Evolutionary conservation across 2,888 invertebrate genomes (phyloP).

Genomic region (Oeneis ivallda): DNA sequence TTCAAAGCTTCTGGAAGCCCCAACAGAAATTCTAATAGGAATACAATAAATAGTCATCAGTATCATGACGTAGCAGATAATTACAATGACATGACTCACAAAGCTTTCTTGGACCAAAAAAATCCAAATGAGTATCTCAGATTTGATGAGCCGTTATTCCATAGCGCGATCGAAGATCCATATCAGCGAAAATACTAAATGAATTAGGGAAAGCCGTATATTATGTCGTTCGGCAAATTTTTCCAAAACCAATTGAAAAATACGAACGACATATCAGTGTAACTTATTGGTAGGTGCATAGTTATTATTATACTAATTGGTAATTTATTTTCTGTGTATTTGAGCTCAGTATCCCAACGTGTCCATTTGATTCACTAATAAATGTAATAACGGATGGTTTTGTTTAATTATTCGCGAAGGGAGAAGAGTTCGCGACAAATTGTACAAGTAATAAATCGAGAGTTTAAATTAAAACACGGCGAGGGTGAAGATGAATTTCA

Average conservation of each 20-base stretch:
- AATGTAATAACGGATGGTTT: slow-evolving; percentile 67
- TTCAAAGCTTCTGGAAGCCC: slow-evolving; percentile 39
- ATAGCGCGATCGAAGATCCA: slow-evolving; percentile 68
- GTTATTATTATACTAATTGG: background rate
- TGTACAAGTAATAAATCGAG: slow-evolving; percentile 79
- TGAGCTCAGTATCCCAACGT: slow-evolving; percentile 38
- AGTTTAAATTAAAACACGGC: slow-evolving; percentile 76
- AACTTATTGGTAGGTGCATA: slow-evolving; percentile 16
- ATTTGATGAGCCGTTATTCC: slow-evolving; percentile 72
- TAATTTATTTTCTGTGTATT: background rate
- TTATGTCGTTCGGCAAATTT: slow-evolving; percentile 29
- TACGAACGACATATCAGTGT: slow-evolving; percentile 21
- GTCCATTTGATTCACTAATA: slow-evolving; percentile 68
- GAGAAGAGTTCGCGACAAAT: slow-evolving; percentile 69
- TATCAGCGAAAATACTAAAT: slow-evolving; percentile 72
- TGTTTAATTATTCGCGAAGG: slow-evolving; percentile 44
- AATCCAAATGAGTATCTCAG: slow-evolving; percentile 68
- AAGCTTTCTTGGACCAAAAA: slow-evolving; percentile 62
- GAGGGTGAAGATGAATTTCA: slow-evolving; percentile 82
- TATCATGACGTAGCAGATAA: slow-evolving; percentile 64
- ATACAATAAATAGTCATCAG: slow-evolving; percentile 73
- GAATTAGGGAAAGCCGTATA: slow-evolving; percentile 1
- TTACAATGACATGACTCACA: slow-evolving; percentile 62
- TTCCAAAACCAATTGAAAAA: slow-evolving; percentile 30
- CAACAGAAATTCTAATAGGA: slow-evolving; percentile 56